Conservation (phyloP, 2,797 vertebrate genomes). For the Gila robusta region DNA sequence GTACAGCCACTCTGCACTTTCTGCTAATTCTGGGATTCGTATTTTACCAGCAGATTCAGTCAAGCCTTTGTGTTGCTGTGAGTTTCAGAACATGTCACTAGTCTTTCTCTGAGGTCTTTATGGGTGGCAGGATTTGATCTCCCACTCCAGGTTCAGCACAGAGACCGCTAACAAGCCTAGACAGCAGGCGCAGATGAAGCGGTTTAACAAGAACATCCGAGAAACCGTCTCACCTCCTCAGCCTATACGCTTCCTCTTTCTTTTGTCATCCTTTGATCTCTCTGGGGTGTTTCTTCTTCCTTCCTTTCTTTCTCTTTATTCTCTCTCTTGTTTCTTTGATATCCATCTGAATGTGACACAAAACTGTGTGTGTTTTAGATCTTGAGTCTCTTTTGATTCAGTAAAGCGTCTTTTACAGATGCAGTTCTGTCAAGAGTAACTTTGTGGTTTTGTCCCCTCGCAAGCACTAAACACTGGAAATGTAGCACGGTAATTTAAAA, state of each 20-base stretch:
- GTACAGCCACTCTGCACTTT: background rate
- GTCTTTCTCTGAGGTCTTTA: conserved; percentile 23
- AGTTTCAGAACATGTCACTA: background rate
- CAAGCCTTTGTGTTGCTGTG: background rate
- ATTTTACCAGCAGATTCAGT: background rate
- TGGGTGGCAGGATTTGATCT: conserved; percentile 40
- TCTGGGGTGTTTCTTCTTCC: background rate
- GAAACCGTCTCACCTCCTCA: background rate
- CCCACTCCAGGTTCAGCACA: background rate
- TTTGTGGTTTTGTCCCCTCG: background rate
- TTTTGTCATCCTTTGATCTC: background rate
- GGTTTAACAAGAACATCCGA: conserved; percentile 17
- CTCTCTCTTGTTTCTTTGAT: conserved; percentile 16
- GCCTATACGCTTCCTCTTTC: background rate
- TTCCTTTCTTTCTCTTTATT: background rate
- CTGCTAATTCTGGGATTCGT: background rate
- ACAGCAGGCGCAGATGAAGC: conserved; percentile 32
- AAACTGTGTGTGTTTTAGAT: conserved; percentile 6
- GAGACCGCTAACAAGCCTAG: conserved; percentile 24
- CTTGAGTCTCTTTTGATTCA: conserved; percentile 5
- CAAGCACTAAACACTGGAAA: background rate
- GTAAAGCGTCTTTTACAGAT: conserved; percentile 1
- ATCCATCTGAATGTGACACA: conserved; percentile 10
- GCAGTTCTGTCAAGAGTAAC: background rate
- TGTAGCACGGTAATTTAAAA: background rate